Evolutionary conservation across 2,888 invertebrate species (phyloP), one percentile per base, ranked within the genome.

Genomic region (Pristionchus maxplancki): DNA sequence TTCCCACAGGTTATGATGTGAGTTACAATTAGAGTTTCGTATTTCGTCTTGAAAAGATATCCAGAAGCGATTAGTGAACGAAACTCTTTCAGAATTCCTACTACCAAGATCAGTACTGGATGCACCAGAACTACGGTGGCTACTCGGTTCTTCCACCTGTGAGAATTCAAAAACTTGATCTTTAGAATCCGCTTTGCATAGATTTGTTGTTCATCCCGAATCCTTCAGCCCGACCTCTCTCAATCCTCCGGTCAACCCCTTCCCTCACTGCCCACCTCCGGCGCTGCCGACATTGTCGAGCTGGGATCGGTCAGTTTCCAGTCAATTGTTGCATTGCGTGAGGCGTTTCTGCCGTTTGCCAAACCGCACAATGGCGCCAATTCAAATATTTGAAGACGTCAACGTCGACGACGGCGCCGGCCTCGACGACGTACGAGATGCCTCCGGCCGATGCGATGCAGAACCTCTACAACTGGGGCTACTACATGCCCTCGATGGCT

Each of bases 391-490:
- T 44, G 20, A 24, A 48, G 44, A 74, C 74, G 3, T 24, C 40
- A 1, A 40, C 44, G 28, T 78, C 44, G 11, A 44, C 78, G 20
- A 44, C 44, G n/a, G n/a, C 40, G n/a, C 44, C 40, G 20, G 31
- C 31, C 31, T 17, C 50, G 6, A 8, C 34, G 1, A 17, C 34
- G 17, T 85, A 64, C 64, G 85, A 85, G 9, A 85, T 85, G 85
- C 40, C 85, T 17, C 15, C 62, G n/a, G 15, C 62, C 3, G 40
- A 40, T n/a, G 85, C 40, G 3, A 40, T 48, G n/a, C 48, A 40
- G 40, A 37, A 62, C n/a, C 58, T 84, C 58, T 64, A 64, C 44
- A 85, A 64, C 85, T 85, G 64, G 83, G 40, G 40, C 83, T 64
- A 85, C 85, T 20, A 37, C 62, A 37, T 53, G 62, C 24, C 28